These are phyloP conservation scores for Thalassophryne amazonica DNA, from an alignment of 2,797 vertebrate species.

Conservation along the genomic window DNA sequence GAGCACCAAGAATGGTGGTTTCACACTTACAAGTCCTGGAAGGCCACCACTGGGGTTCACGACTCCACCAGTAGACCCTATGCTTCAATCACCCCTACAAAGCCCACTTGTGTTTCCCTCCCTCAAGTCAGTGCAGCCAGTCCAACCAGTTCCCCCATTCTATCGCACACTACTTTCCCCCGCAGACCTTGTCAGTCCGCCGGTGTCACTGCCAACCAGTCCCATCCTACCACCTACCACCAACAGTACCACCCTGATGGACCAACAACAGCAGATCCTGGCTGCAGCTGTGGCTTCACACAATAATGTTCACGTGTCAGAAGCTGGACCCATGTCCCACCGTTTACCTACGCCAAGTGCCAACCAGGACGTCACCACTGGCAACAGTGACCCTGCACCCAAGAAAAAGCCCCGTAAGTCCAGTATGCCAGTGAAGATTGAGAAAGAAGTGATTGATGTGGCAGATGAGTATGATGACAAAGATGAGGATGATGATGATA, in stretches of 20 bases:
- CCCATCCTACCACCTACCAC: conserved; percentile 89
- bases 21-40: conserved; percentile 92
- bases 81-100: conserved; percentile 92
- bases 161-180: conserved; percentile 94
- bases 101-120: conserved; percentile 94
- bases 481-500: conserved; percentile 88
- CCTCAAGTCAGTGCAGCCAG: conserved; percentile 96
- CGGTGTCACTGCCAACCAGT: conserved; percentile 93
- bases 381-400: conserved; percentile 84
- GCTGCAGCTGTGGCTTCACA: conserved; percentile 71
- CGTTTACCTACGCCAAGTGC: conserved; percentile 76
- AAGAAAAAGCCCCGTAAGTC: conserved; percentile 99
- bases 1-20: conserved; percentile 89
- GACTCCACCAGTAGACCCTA: conserved; percentile 91
- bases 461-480: conserved; percentile 96
- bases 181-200: conserved; percentile 93
- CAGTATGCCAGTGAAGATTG: conserved; percentile 99
- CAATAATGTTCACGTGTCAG: conserved; percentile 70
- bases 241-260: conserved; percentile 76
- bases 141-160: conserved; percentile 92
- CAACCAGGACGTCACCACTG: conserved; percentile 74
- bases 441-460: conserved; percentile 97
- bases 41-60: conserved; percentile 93
- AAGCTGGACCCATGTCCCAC: conserved; percentile 61
- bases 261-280: conserved; percentile 78